These are phyloP conservation scores for Nebria ingens DNA, from an alignment of 1,140 invertebrate species.

Conservation along the genomic window DNA sequence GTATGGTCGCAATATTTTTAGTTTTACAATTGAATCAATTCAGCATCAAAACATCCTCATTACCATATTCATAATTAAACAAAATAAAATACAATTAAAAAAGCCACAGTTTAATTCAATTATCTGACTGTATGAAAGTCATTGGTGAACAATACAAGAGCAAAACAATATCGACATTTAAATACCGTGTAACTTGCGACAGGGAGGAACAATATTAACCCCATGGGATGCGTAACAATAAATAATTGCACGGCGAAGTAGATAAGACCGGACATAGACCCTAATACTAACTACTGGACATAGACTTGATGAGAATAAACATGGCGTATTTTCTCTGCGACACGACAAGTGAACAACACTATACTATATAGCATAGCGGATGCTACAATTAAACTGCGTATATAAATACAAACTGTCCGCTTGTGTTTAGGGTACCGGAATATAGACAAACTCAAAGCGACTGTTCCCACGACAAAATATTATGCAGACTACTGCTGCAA, in stretches of 20 bases:
- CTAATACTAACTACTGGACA: constrained; percentile 37
- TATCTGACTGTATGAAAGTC: too few relatives aligned
- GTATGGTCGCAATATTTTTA: too few relatives aligned
- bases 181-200: too few relatives aligned
- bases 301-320: constrained; percentile 24
- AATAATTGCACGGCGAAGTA: constrained; percentile 12
- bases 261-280: constrained; percentile 8
- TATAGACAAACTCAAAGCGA: neutral
- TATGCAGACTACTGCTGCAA: neutral
- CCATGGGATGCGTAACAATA: constrained; percentile 8
- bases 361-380: constrained; percentile 16
- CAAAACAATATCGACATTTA: too few relatives aligned
- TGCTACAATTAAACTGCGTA: constrained; percentile 20
- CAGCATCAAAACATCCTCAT: too few relatives aligned
- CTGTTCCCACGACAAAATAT: constrained; percentile 1
- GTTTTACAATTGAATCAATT: too few relatives aligned
- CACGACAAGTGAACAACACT: constrained; percentile 19
- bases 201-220: constrained; percentile 12
- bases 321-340: neutral
- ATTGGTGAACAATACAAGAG: too few relatives aligned
- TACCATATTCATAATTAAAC: too few relatives aligned
- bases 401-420: constrained; percentile 12
- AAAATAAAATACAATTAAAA: too few relatives aligned
- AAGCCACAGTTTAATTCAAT: too few relatives aligned
- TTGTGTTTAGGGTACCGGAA: constrained; percentile 5